Evolutionary conservation across 2,888 invertebrate genomes (phyloP).

Genomic region (Drosophila robusta): DNA sequence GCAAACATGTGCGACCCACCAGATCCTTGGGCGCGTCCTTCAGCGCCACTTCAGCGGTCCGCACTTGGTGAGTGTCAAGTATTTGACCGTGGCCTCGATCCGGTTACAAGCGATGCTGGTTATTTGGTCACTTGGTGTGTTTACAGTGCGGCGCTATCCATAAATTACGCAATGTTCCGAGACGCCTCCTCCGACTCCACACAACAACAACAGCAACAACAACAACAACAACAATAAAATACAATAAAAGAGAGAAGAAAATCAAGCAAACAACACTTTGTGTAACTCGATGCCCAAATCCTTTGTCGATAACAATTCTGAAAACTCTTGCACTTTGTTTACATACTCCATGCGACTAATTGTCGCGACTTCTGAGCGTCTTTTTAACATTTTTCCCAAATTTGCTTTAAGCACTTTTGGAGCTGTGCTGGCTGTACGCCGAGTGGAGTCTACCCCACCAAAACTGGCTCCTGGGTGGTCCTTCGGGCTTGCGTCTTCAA

Average conservation of each 20-base stretch:
- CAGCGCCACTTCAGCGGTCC: conserved; percentile 72
- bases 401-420: background rate
- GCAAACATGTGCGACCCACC: conserved; percentile 85
- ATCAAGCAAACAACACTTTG: conserved; percentile 15
- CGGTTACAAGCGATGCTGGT: conserved; percentile 68
- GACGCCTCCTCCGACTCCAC: conserved; percentile 13
- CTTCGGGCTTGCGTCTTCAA: conserved; percentile 37
- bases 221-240: too few relatives aligned
- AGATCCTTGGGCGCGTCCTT: conserved; percentile 67
- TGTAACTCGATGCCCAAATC: conserved; percentile 68
- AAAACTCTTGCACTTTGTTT: conserved; percentile 69
- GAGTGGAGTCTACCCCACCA: background rate
- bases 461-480: conserved; percentile 59
- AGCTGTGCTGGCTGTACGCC: conserved; percentile 2
- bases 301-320: conserved; percentile 73
- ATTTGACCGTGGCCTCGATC: conserved; percentile 54
- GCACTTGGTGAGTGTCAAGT: conserved; percentile 60
- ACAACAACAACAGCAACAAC: conserved; percentile 3
- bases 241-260: too few relatives aligned
- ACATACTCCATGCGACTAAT: conserved; percentile 71
- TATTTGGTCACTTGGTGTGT: conserved; percentile 66
- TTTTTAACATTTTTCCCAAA: conserved; percentile 9
- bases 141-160: conserved; percentile 77
- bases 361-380: conserved; percentile 54
- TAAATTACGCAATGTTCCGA: conserved; percentile 74